Base-by-base conservation (phyloP, 2,113 vertebrate genomes). In the Laterallus jamaicensis region DNA sequence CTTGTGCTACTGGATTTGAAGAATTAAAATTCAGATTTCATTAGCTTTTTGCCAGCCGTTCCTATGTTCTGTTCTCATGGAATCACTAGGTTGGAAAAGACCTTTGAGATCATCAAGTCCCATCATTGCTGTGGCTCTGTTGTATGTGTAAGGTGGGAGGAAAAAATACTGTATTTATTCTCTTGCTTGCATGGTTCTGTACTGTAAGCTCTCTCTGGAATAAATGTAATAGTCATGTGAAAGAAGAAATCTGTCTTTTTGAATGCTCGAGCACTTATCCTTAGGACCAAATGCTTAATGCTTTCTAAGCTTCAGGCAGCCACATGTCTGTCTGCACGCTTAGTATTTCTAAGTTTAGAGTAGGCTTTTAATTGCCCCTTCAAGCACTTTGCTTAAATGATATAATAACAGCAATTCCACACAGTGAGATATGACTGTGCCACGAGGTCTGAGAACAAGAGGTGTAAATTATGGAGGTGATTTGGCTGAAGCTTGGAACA, bases 251-350 rank as follows among this genome's bases (percentile, higher is more conserved):
- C 32, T 21, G 75, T 32, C 44, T 73, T 92, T 74, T 37, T 54
- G 16, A 60, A 55, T 40, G 42, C 31, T 84, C 24, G 9, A 76
- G 28, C 31, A n/a, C 14, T 74, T 82, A 29, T 22, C 67, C 77
- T 80, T 31, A 47, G 59, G 77, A 28, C 77, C 55, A 83, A 95
- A 69, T 62, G 66, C 82, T 90, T 5, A 63, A 70, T 80, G 40
- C 32, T 82, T 94, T 64, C 56, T 88, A 11, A 58, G 58, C 88
- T 90, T 90, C 83, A 93, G 80, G 86, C 86, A 83, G 69, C 64
- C 80, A 84, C 76, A 17, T 78, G 73, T 70, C 71, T 81, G 35
- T 81, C 85, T 82, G 56, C 73, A 67, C 68, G 56, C 31, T 68
- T 66, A 32, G 39, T 63, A 49, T 58, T 85, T 79, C 70, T 69